Base-by-base conservation (phyloP, 2,113 vertebrate genomes). In the Burhinus bistriatus region DNA sequence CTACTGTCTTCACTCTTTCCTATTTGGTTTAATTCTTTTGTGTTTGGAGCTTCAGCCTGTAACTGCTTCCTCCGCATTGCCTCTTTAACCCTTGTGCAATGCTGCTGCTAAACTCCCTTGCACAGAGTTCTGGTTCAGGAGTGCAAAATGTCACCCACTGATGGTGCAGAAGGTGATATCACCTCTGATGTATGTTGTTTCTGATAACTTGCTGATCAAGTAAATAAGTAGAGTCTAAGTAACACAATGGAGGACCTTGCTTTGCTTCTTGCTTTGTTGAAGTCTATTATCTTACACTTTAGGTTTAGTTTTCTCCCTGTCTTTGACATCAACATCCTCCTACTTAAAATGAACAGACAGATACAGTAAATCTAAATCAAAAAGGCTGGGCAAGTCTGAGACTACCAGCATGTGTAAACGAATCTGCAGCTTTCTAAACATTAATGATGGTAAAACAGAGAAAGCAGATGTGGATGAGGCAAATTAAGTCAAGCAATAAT, bases 171-270 rank as follows among this genome's bases (percentile, higher is more conserved):
- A 27, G 8, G 15, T 45, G 22, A 32, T 47, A 30, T 59, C 38
- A 76, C 1, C 7, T 58, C 12, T 15, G 2, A 52, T 34, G 9
- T 38, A 19, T 15, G 18, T 20, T 51, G 23, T 55, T 72, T 42
- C 36, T 66, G 3, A n/a, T 30, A 72, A 65, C 6, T 32, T 71
- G 8, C 4, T 59, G 36, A 42, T 45, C 22, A 84, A 16, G 12
- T 15, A 54, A 66, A 45, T n/a, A 1, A 36, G 9, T 26, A 73
- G 9, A 83, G 23, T 36, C 15, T 70, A 49, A 82, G 11, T 6
- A 64, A 38, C 1, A 1, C 40, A 71, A 26, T 13, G 9, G 25
- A 77, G 7, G 21, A 23, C 1, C 0, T 38, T 54, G 2, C 1
- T 58, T 89, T 92, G 15, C 11, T 54, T 58, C 32, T 66, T 69